Evolutionary conservation across 1,140 invertebrate species (phyloP), one percentile per base, ranked within the genome.

Genomic region (Lepidotrigona ventralis): DNA sequence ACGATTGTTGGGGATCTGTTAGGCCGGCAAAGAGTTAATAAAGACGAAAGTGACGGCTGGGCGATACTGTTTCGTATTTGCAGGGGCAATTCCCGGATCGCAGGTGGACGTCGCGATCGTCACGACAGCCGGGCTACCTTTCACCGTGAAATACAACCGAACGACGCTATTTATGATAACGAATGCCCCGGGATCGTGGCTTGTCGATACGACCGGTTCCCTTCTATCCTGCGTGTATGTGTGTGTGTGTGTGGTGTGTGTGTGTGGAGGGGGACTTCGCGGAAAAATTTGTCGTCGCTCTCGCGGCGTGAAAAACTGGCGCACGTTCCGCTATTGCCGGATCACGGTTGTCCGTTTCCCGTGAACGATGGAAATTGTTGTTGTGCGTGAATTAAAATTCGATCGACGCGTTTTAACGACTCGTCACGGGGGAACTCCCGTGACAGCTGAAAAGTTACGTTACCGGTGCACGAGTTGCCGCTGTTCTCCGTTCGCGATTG

Each of bases 71-170:
- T 33, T 66, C 19, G 64, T 79, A 88, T 87, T 76, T 83, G 64
- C 75, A 29, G 71, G 75, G 76, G 80, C 86, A 88, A 88, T 88
- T 88, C 87, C 86, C 86, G 86, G 83, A 70, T 85, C 79, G 56
- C 46, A 64, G 83, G 69, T 73, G 70, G 60, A 84, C 63, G 85
- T 71, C 51, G 46, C 33, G 29, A 68, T 21, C 81, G 60, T 80
- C 79, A 70, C 76, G 78, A 81, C 58, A 75, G 72, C 58, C 11
- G 74, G 74, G 39, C 29, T 68, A 53, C 26, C 79, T 81, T 74
- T 84, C 71, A 39, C 23, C 71, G 71, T 81, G 60, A 81, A 81
- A 81, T 81, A 81, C 71, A 46, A 14, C 21, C 14, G 26, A 29
- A 53, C 60, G 17, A 29, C 63, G 19, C 33, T 74, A 81, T 81